These are phyloP conservation scores for Polymixis flavicincta DNA, from an alignment of 2,888 invertebrate genomes.

Conservation along the genomic window DNA sequence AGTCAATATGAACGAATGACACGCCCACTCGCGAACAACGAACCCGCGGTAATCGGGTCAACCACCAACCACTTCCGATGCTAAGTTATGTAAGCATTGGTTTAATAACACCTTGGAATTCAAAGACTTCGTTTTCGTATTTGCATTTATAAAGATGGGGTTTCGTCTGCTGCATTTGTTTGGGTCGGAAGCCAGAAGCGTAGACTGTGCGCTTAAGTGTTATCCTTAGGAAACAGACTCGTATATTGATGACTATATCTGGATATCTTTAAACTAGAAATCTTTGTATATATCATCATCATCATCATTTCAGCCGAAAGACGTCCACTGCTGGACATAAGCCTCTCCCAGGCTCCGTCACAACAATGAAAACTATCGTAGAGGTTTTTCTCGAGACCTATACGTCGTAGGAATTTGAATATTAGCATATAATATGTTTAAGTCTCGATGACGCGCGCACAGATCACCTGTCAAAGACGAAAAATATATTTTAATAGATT, in stretches of 20 bases:
- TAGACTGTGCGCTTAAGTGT: neutral
- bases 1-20: slow-evolving; percentile 66
- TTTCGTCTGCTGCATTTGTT: slow-evolving; percentile 7
- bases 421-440: too few relatives aligned
- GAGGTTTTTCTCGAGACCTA: too few relatives aligned
- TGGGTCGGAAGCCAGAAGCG: neutral
- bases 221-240: neutral
- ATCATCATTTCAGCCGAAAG: too few relatives aligned
- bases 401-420: too few relatives aligned
- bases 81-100: slow-evolving; percentile 58
- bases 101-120: slow-evolving; percentile 35
- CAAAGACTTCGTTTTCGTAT: slow-evolving; percentile 11
- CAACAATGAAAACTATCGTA: too few relatives aligned
- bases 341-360: too few relatives aligned
- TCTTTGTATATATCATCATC: too few relatives aligned
- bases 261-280: too few relatives aligned
- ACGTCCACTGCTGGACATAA: too few relatives aligned
- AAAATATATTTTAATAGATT: too few relatives aligned
- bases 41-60: slow-evolving; percentile 80
- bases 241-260: neutral
- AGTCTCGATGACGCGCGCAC: too few relatives aligned
- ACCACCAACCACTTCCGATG: slow-evolving; percentile 52
- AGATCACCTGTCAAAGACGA: too few relatives aligned
- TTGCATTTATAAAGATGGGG: slow-evolving; percentile 24
- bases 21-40: slow-evolving; percentile 80